Base-by-base conservation (phyloP, 2,113 vertebrate genomes). In the Apeltes quadracus region DNA sequence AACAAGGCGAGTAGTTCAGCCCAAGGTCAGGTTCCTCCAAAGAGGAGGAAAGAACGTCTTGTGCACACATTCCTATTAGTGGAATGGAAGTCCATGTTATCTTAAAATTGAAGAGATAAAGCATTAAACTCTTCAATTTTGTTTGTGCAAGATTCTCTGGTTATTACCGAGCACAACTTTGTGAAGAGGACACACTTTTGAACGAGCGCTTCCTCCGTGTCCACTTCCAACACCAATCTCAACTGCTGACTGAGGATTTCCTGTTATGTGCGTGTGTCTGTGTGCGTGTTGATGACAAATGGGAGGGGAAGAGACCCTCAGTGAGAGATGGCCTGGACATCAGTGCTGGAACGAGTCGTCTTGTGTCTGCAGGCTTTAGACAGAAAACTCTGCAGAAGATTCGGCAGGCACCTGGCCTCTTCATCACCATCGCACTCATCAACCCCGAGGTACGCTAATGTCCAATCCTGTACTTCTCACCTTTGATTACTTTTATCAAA, bases 231-330 rank as follows among this genome's bases (percentile, higher is more conserved):
- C 15, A 55, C 54, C 61, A 56, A 72, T 38, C 44, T 72, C 69
- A 0, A 43, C 14, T 29, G 0, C 1, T 36, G 27, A 54, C 22
- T 67, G 70, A 89, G 84, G 61, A 89, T 83, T 77, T 89, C 84
- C 82, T 88, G 88, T 84, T 50, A 7, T 58, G 63, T 43, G 63
- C 53, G 63, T 43, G 63, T 25, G 65, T 57, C 55, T 63, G 67
- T 70, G 67, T 48, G 65, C 51, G 67, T 34, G 65, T 72, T 55
- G 14, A 43, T 70, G 71, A 75, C 48, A 65, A 59, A 68, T 65
- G 72, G 82, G 81, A 82, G 83, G 79, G 74, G 74, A 34, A 82
- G 48, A 48, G 20, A 36, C 16, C 23, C 69, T 77, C 82, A 78
- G 9, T 22, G 1, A 11, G 20, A 50, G 59, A 86, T 41, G 70